Evolutionary conservation across 2,113 vertebrate species (phyloP).

Genomic region (Apus apus): DNA sequence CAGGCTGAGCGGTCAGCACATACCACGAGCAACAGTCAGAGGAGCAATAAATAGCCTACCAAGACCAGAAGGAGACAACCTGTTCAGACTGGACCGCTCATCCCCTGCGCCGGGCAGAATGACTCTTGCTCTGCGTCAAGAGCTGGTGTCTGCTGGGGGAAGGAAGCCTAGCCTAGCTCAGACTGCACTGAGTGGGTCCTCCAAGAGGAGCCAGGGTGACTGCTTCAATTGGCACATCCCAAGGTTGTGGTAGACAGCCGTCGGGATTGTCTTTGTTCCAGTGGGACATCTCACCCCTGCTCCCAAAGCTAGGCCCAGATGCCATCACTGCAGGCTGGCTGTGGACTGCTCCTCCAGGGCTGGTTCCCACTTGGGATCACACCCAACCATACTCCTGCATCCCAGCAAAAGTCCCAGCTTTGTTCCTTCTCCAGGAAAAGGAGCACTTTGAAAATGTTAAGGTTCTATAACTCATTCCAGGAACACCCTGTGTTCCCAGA

Average conservation of each 20-base stretch:
- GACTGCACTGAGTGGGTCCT: fast-evolving
- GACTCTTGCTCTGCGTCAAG: background rate
- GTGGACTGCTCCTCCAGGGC: background rate
- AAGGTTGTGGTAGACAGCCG: background rate
- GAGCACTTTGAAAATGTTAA: background rate
- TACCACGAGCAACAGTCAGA: constrained; percentile 64
- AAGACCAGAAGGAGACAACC: constrained; percentile 66
- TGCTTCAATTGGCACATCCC: background rate
- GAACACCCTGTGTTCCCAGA: background rate
- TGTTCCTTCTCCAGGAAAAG: background rate
- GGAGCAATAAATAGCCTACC: constrained; percentile 60
- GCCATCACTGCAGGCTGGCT: background rate
- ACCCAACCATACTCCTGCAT: background rate
- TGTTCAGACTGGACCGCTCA: constrained; percentile 35
- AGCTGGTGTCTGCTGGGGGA: background rate
- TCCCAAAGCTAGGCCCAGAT: background rate
- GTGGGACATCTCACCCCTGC: background rate
- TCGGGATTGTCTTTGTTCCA: background rate
- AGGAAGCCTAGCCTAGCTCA: background rate
- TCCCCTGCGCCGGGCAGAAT: background rate
- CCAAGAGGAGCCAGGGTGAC: background rate
- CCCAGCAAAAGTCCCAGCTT: background rate
- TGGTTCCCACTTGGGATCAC: background rate
- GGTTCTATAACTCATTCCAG: background rate
- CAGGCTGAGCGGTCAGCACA: constrained; percentile 62